A percentile compares a stretch with the other conserved stretches of the same genome.
Conservation (phyloP, 2,797 vertebrate genomes). For the Dendrocincla tyrannina region DNA sequence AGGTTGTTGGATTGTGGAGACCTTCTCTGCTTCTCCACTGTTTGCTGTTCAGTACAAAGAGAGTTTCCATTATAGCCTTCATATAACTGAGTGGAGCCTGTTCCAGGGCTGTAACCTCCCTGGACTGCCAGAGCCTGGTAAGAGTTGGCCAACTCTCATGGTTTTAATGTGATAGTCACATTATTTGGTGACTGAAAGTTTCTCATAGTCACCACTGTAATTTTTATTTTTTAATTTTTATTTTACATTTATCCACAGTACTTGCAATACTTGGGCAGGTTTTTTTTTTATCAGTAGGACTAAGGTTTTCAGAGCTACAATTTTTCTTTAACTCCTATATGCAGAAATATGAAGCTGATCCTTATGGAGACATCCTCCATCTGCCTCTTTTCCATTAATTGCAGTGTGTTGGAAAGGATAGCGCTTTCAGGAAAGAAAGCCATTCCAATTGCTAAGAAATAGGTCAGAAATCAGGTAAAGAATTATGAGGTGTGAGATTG, state of each 20-base stretch:
- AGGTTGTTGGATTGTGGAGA: neutral
- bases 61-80: neutral
- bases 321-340: neutral
- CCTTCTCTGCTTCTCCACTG: neutral
- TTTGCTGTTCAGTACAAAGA: neutral
- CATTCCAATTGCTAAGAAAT: neutral
- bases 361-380: neutral
- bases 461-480: neutral
- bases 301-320: neutral
- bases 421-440: neutral
- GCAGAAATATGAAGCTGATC: neutral
- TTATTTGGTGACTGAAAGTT: neutral
- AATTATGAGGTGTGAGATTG: neutral
- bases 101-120: constrained; percentile 28
- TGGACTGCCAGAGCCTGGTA: neutral
- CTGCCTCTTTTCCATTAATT: neutral
- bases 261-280: neutral
- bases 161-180: neutral
- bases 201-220: neutral
- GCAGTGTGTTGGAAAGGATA: neutral
- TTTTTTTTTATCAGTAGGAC: neutral
- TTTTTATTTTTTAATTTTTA: neutral
- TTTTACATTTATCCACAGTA: neutral
- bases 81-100: neutral
- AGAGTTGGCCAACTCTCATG: neutral